A percentile compares a stretch with the other conserved stretches of the same genome.
Conservation (phyloP, 2,888 invertebrate genomes). For the Nephrotoma guestfalica region DNA sequence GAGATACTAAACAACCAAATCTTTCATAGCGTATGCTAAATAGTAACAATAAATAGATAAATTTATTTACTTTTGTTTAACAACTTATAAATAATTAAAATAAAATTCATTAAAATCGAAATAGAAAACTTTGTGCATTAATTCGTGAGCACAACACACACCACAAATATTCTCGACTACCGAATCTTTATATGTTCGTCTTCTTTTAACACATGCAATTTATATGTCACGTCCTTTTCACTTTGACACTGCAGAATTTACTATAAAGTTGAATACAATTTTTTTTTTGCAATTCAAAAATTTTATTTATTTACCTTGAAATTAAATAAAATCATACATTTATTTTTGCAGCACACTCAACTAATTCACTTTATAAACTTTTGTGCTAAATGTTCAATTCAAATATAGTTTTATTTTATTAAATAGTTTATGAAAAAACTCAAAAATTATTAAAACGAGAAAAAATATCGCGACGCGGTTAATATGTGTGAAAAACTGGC, state of each 20-base stretch:
- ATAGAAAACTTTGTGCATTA: not conserved
- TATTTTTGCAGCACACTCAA: not conserved
- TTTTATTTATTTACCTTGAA: not conserved
- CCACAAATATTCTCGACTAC: not conserved
- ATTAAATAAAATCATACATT: constrained; percentile 2
- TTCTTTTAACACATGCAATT: not conserved
- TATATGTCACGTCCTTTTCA: not conserved
- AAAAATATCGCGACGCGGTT: constrained; percentile 4
- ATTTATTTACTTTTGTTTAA: not conserved
- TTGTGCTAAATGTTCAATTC: not conserved
- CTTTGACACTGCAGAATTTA: constrained; percentile 1
- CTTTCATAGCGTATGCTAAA: not conserved
- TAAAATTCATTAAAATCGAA: not conserved
- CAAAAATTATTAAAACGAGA: not conserved
- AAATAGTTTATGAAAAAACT: not conserved
- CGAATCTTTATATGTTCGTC: not conserved
- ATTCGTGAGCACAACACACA: not conserved
- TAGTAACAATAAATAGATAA: not conserved
- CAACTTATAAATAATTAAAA: not conserved
- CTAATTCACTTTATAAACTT: not conserved
- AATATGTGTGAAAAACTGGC: not conserved
- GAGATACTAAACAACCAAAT: not conserved
- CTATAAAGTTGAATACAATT: not conserved
- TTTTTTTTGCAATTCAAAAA: not conserved
- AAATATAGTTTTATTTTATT: not conserved